These are phyloP conservation scores for Montipora efflorescens DNA, from an alignment of 64 coral and sea anemone species.

Conservation along the genomic window DNA sequence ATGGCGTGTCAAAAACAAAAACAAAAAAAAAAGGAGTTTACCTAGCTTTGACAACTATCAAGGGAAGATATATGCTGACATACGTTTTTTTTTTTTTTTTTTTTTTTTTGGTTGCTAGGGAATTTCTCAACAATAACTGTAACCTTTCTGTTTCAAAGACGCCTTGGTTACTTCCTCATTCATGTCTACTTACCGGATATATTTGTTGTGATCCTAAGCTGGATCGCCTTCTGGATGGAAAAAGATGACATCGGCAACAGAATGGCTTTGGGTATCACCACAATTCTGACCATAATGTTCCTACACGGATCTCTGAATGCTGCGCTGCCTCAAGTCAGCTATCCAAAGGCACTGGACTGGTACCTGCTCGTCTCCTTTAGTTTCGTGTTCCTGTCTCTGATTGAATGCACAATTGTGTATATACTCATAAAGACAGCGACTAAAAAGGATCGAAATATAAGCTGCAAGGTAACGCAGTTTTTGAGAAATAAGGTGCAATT, in stretches of 20 bases:
- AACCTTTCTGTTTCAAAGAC: conserved; percentile 11
- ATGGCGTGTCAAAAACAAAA: too few relatives aligned
- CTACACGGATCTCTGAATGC: background rate
- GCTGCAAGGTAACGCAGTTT: background rate
- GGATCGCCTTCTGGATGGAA: conserved; percentile 35
- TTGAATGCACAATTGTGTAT: conserved; percentile 82
- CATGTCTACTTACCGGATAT: conserved; percentile 30
- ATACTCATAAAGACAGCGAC: background rate
- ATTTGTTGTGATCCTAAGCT: conserved; percentile 28
- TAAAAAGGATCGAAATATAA: background rate
- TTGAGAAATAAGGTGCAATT: too few relatives aligned
- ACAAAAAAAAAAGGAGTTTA: too few relatives aligned
- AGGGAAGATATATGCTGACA: too few relatives aligned
- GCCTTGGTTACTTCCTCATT: conserved; percentile 24
- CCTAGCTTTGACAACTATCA: too few relatives aligned
- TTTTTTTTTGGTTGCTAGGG: too few relatives aligned
- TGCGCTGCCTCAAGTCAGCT: conserved; percentile 12
- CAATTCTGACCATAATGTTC: conserved; percentile 21
- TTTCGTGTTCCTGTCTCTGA: conserved; percentile 87
- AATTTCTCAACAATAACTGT: conserved; percentile 37
- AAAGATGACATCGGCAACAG: conserved; percentile 10
- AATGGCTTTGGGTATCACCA: conserved; percentile 30
- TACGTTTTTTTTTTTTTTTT: too few relatives aligned
- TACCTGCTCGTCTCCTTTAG: conserved; percentile 22
- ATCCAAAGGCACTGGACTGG: conserved; percentile 42